Evolutionary conservation across 2,888 invertebrate species (phyloP).

Genomic region (Pyrocoelia pectoralis): DNA sequence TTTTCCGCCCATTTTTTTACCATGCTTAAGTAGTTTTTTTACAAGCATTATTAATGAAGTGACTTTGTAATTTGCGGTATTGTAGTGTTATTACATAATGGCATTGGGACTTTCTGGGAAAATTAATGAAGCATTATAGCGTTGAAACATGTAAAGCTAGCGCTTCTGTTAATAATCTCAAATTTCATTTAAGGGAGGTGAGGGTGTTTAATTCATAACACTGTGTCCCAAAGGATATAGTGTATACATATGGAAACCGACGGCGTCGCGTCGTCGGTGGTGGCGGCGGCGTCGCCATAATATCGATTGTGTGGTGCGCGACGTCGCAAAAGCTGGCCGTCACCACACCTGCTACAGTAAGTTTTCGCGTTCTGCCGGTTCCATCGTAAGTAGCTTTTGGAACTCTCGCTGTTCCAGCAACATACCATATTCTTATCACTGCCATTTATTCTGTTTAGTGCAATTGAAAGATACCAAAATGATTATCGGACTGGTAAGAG

Average conservation of each 20-base stretch:
- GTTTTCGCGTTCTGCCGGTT: slow-evolving; percentile 28
- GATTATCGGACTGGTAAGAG: slow-evolving; percentile 90
- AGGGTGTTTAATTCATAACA: slow-evolving; percentile 19
- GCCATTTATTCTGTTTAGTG: slow-evolving; percentile 33
- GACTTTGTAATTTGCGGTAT: too few species aligned
- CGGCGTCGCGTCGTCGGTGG: slow-evolving; percentile 42
- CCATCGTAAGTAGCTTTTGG: slow-evolving; percentile 21
- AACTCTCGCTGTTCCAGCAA: slow-evolving; percentile 26
- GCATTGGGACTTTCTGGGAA: too few species aligned
- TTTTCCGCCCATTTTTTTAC: not conserved
- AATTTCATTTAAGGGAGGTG: slow-evolving; percentile 13
- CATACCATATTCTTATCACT: slow-evolving; percentile 21
- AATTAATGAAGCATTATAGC: too few species aligned
- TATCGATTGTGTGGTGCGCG: slow-evolving; percentile 58
- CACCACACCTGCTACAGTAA: slow-evolving; percentile 57
- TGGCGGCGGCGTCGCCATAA: slow-evolving; percentile 51
- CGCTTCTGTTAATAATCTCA: not conserved
- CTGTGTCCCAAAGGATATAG: slow-evolving; percentile 23
- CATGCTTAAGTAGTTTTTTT: too few species aligned
- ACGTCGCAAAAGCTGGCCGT: slow-evolving; percentile 54
- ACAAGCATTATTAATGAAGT: too few species aligned
- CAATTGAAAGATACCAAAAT: slow-evolving; percentile 61
- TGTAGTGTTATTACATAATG: too few species aligned
- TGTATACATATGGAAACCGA: slow-evolving; percentile 38
- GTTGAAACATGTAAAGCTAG: too few species aligned